These are phyloP conservation scores for Rhinoderma darwinii DNA, from an alignment of 2,113 vertebrate species.

Conservation along the genomic window DNA sequence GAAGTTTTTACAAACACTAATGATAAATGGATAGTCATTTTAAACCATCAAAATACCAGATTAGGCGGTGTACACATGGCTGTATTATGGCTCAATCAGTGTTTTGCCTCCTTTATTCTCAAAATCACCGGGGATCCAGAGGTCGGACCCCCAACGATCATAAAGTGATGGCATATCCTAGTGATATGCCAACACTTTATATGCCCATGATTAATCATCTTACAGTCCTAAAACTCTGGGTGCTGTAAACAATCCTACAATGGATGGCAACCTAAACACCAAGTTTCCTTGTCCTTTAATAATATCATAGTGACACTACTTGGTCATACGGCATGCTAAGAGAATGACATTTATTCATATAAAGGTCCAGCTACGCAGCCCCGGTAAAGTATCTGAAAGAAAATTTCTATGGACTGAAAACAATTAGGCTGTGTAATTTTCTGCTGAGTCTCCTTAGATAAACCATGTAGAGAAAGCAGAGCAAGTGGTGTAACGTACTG, in stretches of 20 bases:
- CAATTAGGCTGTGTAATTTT: constrained; percentile 75
- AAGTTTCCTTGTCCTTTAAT: neutral
- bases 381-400: constrained; percentile 67
- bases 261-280: too few relatives aligned
- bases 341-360: constrained; percentile 48
- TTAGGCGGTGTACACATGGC: too few relatives aligned
- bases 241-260: neutral
- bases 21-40: too few relatives aligned
- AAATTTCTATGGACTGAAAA: constrained; percentile 68
- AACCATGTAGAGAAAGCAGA: constrained; percentile 65
- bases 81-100: too few relatives aligned
- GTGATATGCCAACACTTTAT: too few relatives aligned
- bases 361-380: constrained; percentile 43
- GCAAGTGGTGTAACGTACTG: constrained; percentile 71
- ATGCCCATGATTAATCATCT: too few relatives aligned
- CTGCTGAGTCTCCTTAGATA: constrained; percentile 74
- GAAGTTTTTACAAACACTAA: too few relatives aligned
- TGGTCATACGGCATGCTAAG: constrained; percentile 40
- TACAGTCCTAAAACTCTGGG: neutral
- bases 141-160: too few relatives aligned
- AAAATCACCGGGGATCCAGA: too few relatives aligned
- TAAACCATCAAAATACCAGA: too few relatives aligned
- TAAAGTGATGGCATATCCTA: too few relatives aligned
- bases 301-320: neutral
- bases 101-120: too few relatives aligned